phyloP scores from a whole-genome alignment of 2,113 vertebrate genomes.

The Grantiella picta region DNA sequence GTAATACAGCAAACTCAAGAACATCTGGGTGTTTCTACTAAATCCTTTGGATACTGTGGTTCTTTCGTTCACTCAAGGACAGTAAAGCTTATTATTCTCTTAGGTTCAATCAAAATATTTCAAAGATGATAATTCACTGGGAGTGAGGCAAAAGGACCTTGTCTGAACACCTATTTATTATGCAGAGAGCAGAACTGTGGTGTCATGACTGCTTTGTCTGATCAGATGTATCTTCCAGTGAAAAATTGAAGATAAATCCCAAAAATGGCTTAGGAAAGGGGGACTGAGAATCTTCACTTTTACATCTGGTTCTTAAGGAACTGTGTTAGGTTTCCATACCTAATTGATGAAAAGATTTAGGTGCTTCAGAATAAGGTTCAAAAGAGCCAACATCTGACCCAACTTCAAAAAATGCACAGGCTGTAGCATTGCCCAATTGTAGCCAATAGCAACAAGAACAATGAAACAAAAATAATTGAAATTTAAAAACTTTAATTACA shows the following conservation, averaged over 20 bases:
- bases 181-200: neutral
- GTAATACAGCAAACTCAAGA: neutral
- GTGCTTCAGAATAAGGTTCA: neutral
- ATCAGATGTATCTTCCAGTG: neutral
- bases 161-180: conserved; percentile 4
- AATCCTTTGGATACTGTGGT: neutral
- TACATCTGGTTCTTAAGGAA: neutral
- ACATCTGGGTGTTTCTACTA: neutral
- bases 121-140: neutral
- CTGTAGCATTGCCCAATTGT: neutral
- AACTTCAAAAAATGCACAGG: neutral
- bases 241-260: neutral
- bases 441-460: neutral
- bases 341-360: neutral
- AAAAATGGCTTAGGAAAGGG: neutral
- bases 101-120: neutral
- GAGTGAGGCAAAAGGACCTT: neutral
- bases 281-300: neutral
- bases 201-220: neutral
- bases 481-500: neutral
- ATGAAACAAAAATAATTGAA: neutral
- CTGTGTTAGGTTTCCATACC: neutral
- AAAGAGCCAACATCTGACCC: neutral
- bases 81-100: neutral
- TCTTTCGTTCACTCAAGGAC: neutral